Evolutionary conservation across 2,113 vertebrate genomes (phyloP).

Genomic region (Misgurnus mizolepis): DNA sequence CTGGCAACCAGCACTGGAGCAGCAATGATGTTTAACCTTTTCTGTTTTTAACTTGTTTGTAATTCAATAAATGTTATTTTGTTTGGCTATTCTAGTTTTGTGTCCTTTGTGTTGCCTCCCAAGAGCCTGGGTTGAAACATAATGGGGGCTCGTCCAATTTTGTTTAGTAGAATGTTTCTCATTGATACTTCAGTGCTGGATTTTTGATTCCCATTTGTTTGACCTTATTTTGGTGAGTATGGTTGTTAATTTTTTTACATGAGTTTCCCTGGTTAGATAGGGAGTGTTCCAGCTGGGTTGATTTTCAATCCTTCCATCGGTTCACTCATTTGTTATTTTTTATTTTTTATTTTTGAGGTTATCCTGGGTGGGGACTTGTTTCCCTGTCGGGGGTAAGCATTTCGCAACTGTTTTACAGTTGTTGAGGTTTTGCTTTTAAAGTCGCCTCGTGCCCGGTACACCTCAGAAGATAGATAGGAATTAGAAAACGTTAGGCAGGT

Average conservation of each 20-base stretch:
- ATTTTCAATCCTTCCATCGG: neutral
- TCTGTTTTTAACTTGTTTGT: no score
- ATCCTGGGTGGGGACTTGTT: constrained; percentile 6
- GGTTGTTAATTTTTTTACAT: constrained; percentile 3
- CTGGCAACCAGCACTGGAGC: no score
- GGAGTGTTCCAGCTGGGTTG: constrained; percentile 2
- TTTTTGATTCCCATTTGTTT: neutral
- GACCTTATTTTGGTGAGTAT: neutral
- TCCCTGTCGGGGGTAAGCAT: neutral
- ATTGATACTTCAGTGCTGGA: neutral
- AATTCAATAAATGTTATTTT: no score
- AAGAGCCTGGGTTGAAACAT: constrained; percentile 1
- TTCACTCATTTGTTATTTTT: constrained; percentile 12
- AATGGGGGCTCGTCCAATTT: neutral
- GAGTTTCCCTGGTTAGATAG: neutral
- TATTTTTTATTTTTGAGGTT: neutral
- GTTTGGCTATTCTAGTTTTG: neutral
- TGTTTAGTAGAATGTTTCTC: no score
- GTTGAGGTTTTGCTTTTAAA: no score
- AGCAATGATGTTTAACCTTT: no score
- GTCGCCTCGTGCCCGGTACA: no score
- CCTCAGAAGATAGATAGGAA: constrained; percentile 1
- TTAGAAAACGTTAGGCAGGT: neutral
- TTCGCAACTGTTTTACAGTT: neutral
- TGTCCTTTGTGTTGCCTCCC: constrained; percentile 1